These are phyloP conservation scores for Plectropomus leopardus DNA, from an alignment of 2,113 vertebrate genomes.

Conservation along the genomic window DNA sequence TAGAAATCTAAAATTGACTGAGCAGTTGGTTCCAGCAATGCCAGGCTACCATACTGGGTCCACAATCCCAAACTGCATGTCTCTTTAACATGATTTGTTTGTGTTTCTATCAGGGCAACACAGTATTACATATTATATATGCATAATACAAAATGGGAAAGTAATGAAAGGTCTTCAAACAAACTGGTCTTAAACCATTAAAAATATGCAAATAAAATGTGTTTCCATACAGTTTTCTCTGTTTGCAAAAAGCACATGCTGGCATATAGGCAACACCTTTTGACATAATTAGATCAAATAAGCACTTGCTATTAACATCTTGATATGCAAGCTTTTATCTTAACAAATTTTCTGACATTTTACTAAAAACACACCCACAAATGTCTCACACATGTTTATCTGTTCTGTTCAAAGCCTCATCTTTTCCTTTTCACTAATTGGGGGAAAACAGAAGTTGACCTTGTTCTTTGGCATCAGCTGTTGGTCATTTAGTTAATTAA, in stretches of 20 bases:
- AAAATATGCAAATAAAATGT: neutral
- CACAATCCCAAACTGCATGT: neutral
- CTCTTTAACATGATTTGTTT: neutral
- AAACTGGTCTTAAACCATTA: neutral
- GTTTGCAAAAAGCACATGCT: neutral
- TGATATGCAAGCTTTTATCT: constrained; percentile 1
- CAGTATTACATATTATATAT: neutral
- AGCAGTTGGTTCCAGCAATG: no score
- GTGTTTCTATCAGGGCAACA: neutral
- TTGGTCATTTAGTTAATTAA: constrained; percentile 26
- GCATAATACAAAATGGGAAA: neutral
- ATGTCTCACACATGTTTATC: neutral
- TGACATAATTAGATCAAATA: neutral
- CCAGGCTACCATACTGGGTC: no score
- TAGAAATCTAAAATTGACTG: no score
- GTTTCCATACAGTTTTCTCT: neutral
- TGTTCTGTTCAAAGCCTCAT: neutral
- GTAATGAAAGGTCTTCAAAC: neutral
- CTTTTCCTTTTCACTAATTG: neutral
- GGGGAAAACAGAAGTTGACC: constrained; percentile 13
- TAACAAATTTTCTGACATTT: neutral
- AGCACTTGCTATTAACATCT: neutral
- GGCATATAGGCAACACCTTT: neutral
- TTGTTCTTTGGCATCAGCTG: constrained; percentile 31
- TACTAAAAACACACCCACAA: neutral